A percentile compares a stretch with the other conserved stretches of the same genome.
Evolutionary conservation across 35 echinoderm and acorn worm genomes (phyloP).

Genomic region (Stichopus chloronotus): DNA sequence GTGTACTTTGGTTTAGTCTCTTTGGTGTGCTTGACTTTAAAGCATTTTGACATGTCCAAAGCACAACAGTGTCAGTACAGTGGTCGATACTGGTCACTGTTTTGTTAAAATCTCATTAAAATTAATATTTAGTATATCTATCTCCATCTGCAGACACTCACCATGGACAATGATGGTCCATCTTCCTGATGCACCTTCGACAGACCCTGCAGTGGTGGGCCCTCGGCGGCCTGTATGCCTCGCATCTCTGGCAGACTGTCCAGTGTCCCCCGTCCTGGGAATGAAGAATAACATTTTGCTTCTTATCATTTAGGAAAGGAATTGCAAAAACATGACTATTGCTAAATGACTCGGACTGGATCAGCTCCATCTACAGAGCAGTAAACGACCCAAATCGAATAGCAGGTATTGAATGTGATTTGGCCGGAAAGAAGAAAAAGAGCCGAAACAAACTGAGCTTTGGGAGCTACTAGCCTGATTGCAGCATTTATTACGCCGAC

Average conservation of each 20-base stretch:
- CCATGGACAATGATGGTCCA: constrained; percentile 99
- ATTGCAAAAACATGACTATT: not conserved
- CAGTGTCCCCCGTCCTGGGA: constrained; percentile 73
- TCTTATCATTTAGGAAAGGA: not conserved
- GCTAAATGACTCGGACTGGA: not conserved
- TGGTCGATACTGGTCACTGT: too few species aligned
- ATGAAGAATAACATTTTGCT: not conserved
- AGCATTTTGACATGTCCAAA: too few species aligned
- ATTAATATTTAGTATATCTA: too few species aligned
- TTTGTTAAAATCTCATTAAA: too few species aligned
- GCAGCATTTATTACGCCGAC: too few species aligned
- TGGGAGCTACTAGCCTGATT: too few species aligned
- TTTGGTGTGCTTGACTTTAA: too few species aligned
- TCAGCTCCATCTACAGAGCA: not conserved
- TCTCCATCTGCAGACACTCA: constrained; percentile 30
- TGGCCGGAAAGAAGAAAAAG: too few species aligned
- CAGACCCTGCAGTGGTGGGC: constrained; percentile 96
- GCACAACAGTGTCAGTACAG: too few species aligned
- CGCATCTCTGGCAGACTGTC: constrained; percentile 94
- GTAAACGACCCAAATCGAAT: not conserved
- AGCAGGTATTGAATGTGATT: too few species aligned
- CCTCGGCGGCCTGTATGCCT: constrained; percentile 91
- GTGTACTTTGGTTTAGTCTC: too few species aligned
- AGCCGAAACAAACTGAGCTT: too few species aligned
- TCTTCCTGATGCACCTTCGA: constrained; percentile 87